These are phyloP conservation scores for Solenodon paradoxus DNA, from an alignment of 2,113 vertebrate genomes.

Conservation along the genomic window DNA sequence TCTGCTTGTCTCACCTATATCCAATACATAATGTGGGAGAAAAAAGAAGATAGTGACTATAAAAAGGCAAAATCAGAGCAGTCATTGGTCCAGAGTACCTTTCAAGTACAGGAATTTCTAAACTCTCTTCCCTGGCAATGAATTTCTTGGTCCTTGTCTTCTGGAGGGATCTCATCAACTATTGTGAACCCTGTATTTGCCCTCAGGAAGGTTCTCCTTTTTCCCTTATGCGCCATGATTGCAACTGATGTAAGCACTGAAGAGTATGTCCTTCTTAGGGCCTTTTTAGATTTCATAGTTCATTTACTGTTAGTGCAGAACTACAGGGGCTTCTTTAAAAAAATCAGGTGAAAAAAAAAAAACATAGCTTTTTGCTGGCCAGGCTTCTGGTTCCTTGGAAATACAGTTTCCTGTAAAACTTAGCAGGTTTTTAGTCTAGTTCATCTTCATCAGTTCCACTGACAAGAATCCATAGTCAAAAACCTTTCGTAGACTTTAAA, in stretches of 20 bases:
- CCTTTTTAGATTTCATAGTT: background rate
- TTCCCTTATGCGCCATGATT: no score
- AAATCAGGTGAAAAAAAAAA: background rate
- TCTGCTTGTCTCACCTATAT: background rate
- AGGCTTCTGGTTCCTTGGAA: background rate
- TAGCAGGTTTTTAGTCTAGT: background rate
- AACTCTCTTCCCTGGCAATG: background rate
- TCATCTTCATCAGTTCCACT: background rate
- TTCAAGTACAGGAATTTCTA: background rate
- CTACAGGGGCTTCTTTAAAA: background rate
- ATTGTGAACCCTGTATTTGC: background rate
- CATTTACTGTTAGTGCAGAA: background rate
- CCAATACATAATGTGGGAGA: background rate
- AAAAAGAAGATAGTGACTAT: background rate
- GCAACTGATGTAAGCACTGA: background rate
- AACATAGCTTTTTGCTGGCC: background rate
- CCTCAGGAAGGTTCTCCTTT: background rate
- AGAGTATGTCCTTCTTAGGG: no score
- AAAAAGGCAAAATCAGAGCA: background rate
- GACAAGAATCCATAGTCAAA: background rate
- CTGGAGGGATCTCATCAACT: background rate
- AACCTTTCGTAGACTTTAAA: background rate
- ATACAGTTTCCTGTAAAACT: background rate
- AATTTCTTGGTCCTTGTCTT: background rate
- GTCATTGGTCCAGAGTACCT: background rate